A percentile compares a stretch with the other conserved stretches of the same genome.
Evolutionary conservation across 2,113 vertebrate genomes (phyloP).

Genomic region (Boleophthalmus pectinirostris): DNA sequence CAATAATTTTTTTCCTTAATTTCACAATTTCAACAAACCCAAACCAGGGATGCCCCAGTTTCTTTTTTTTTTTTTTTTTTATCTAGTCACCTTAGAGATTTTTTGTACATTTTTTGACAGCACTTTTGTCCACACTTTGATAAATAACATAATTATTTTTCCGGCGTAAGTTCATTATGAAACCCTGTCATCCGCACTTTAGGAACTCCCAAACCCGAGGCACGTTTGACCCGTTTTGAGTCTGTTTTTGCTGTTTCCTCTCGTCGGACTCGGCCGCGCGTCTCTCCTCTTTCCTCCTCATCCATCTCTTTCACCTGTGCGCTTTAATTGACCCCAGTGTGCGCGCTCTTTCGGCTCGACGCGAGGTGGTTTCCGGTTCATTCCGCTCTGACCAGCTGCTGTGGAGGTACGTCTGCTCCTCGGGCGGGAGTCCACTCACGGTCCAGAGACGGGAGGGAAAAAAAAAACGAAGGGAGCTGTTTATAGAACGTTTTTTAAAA

Average conservation of each 20-base stretch:
- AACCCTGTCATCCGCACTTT: background rate
- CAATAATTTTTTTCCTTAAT: no score
- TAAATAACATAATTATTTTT: no score
- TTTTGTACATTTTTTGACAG: no score
- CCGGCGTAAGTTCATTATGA: background rate
- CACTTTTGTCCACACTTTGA: no score
- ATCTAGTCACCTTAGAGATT: no score
- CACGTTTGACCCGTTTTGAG: background rate
- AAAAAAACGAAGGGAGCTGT: no score
- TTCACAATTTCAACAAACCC: no score
- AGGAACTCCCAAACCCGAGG: background rate
- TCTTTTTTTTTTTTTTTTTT: no score
- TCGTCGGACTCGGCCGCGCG: background rate
- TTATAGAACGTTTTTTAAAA: no score
- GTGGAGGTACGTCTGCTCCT: background rate
- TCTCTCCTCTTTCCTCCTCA: background rate
- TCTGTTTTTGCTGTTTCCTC: background rate
- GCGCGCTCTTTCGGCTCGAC: background rate
- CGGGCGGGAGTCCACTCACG: background rate
- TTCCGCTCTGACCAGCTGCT: background rate
- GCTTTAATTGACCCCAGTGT: constrained; percentile 1
- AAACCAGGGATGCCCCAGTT: no score
- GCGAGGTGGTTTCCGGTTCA: background rate
- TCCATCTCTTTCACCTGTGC: background rate
- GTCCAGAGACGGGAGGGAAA: background rate